Evolutionary conservation across 2,113 vertebrate genomes (phyloP).

Genomic region (Synchiropus splendidus): DNA sequence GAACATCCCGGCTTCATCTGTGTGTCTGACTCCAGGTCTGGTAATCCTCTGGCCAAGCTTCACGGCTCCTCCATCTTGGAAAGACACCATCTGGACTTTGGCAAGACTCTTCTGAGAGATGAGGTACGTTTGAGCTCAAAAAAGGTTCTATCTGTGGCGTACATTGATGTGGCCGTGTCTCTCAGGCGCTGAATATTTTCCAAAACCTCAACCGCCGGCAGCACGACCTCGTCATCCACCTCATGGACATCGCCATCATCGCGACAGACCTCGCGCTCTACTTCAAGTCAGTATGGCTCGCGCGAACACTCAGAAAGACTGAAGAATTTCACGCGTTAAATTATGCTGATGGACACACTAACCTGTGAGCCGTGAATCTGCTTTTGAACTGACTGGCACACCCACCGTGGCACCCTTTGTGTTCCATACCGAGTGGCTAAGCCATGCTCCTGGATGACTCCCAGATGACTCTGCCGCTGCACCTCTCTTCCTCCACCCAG

Average conservation of each 20-base stretch:
- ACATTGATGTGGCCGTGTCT: background rate
- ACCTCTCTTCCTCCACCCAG: too few relatives aligned
- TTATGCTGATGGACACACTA: too few relatives aligned
- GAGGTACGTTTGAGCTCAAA: conserved; percentile 41
- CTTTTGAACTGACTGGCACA: too few relatives aligned
- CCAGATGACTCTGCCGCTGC: background rate
- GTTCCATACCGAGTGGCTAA: too few relatives aligned
- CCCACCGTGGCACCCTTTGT: too few relatives aligned
- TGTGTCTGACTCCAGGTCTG: conserved; percentile 52
- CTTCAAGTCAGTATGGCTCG: conserved; percentile 63
- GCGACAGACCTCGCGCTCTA: conserved; percentile 74
- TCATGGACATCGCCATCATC: conserved; percentile 75
- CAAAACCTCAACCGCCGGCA: conserved; percentile 71
- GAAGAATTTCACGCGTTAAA: too few relatives aligned
- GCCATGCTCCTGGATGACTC: background rate
- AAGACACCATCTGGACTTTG: conserved; percentile 73
- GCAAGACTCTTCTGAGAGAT: conserved; percentile 71
- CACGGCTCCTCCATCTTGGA: conserved; percentile 75
- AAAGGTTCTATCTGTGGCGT: background rate
- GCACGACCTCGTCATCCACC: conserved; percentile 67
- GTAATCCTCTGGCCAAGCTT: conserved; percentile 71
- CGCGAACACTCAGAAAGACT: too few relatives aligned
- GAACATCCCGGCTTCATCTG: conserved; percentile 17
- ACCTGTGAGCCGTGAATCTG: too few relatives aligned
- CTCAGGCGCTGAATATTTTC: conserved; percentile 68